A percentile compares a stretch with the other conserved stretches of the same genome.
Evolutionary conservation across 2,797 vertebrate genomes (phyloP).

Genomic region (Alauda arvensis): DNA sequence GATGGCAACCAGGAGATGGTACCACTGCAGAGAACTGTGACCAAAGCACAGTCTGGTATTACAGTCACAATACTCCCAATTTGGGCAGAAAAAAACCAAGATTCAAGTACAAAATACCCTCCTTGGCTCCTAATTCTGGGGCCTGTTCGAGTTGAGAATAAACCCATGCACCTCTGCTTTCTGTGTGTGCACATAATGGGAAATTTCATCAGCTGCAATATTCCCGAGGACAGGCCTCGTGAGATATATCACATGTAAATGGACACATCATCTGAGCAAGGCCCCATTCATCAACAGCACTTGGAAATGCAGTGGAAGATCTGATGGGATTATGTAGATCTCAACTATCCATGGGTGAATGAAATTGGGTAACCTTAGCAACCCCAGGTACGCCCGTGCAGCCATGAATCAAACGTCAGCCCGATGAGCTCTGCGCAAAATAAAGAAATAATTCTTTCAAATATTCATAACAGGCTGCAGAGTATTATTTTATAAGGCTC

Average conservation of each 20-base stretch:
- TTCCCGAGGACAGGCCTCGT: slow-evolving; percentile 82
- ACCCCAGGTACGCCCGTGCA: slow-evolving; percentile 85
- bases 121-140: not conserved
- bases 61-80: slow-evolving; percentile 15
- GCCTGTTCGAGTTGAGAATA: slow-evolving; percentile 40
- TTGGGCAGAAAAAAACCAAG: not conserved
- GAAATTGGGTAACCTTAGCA: slow-evolving; percentile 97
- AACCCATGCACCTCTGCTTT: slow-evolving; percentile 44
- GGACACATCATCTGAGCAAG: slow-evolving; percentile 93
- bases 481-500: slow-evolving; percentile 70
- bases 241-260: slow-evolving; percentile 96
- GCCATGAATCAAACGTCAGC: slow-evolving; percentile 75
- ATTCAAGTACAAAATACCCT: not conserved
- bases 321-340: slow-evolving; percentile 98
- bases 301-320: slow-evolving; percentile 88
- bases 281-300: slow-evolving; percentile 93
- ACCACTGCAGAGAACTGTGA: not conserved
- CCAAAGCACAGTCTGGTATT: not conserved
- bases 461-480: slow-evolving; percentile 72
- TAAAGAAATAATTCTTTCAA: slow-evolving; percentile 74
- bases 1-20: not conserved
- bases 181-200: slow-evolving; percentile 65
- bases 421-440: slow-evolving; percentile 63
- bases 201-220: slow-evolving; percentile 75
- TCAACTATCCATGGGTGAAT: slow-evolving; percentile 89